phyloP scores from a whole-genome alignment of 2,888 invertebrate genomes.

The Lepas anatifera region DNA sequence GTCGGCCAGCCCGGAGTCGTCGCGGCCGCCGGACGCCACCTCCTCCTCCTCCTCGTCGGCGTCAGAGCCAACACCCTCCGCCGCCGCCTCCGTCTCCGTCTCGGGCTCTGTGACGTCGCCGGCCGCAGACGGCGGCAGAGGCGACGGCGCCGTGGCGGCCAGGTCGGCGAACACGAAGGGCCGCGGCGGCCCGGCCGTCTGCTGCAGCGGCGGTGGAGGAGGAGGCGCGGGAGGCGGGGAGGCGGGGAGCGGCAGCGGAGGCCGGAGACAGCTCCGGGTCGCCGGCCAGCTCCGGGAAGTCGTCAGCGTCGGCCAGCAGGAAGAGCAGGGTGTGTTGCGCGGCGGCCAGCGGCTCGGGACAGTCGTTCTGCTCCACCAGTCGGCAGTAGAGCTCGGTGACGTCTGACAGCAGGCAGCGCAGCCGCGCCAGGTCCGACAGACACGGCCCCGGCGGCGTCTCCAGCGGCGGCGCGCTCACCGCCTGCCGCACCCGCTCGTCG shows the following conservation, averaged over 20 bases:
- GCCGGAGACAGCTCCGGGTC: neutral
- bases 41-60: neutral
- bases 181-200: neutral
- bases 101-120: neutral
- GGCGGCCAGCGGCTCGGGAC: neutral
- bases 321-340: too few species aligned
- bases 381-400: neutral
- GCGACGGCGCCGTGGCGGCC: neutral
- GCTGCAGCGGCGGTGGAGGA: neutral
- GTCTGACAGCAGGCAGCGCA: neutral
- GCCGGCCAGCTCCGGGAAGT: neutral
- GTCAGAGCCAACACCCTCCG: neutral
- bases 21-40: neutral
- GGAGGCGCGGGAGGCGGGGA: neutral
- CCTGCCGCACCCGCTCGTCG: too few species aligned
- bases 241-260: neutral
- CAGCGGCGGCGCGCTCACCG: neutral
- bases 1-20: conserved; percentile 15
- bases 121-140: neutral
- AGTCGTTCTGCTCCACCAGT: neutral
- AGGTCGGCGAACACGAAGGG: neutral
- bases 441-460: neutral
- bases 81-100: neutral
- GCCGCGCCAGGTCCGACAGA: neutral
- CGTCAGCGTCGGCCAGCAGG: neutral